A percentile compares a stretch with the other conserved stretches of the same genome.
phyloP scores from a whole-genome alignment of 2,113 vertebrate genomes.

The Rhinichthys klamathensis region DNA sequence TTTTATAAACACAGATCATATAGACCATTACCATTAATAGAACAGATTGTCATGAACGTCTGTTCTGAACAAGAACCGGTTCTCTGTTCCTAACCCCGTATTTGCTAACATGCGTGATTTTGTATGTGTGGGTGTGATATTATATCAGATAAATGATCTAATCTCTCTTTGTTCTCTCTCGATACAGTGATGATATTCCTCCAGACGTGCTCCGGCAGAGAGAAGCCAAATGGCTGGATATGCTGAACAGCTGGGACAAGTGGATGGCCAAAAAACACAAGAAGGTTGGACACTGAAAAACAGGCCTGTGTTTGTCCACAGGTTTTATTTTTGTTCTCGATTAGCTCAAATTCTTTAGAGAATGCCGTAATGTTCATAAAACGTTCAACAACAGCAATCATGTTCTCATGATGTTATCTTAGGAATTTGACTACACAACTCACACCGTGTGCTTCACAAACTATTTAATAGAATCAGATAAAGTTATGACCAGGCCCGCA shows the following conservation, averaged over 20 bases:
- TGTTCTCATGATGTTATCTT: background rate
- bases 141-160: constrained; percentile 2
- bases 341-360: background rate
- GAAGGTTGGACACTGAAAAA: constrained; percentile 79
- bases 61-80: background rate
- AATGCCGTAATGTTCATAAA: background rate
- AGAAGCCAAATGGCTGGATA: constrained; percentile 96
- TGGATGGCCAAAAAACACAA: constrained; percentile 99
- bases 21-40: background rate
- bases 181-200: constrained; percentile 82
- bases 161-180: constrained; percentile 14
- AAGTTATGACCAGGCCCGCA: background rate
- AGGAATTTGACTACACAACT: constrained; percentile 4
- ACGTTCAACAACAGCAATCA: background rate
- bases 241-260: constrained; percentile 98
- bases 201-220: constrained; percentile 89
- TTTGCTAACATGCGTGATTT: background rate
- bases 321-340: background rate
- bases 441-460: background rate
- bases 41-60: background rate
- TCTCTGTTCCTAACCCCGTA: background rate
- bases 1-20: background rate
- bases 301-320: background rate
- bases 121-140: background rate
- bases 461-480: constrained; percentile 1